Evolutionary conservation across 2,797 vertebrate species (phyloP), one percentile per base, ranked within the genome.

Genomic region (Microctenopoma lineatum): DNA sequence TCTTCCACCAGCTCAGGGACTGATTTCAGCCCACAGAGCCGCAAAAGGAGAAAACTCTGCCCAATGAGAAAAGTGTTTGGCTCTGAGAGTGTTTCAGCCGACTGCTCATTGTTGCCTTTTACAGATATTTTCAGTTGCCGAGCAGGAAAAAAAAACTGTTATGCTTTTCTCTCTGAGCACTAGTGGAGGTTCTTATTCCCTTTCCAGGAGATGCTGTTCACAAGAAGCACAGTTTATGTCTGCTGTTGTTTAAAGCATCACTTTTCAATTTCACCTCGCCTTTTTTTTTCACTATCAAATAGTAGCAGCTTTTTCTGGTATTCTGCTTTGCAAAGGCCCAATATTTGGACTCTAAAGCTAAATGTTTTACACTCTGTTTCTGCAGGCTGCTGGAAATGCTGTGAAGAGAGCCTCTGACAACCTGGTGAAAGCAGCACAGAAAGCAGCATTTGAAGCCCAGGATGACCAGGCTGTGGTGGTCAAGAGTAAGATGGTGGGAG

Each of bases 401-500:
- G 98, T 99, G 42, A 99, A 99, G 90, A 93, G 97, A 84, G 98
- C 97, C 0, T 97, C 98, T 0, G 98, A 99, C 80, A 97, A 98
- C 84, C 94, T 99, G 73, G 98, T 99, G 84, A 99, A 98, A 82
- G 98, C 98, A 0, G 98, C 98, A 0, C 97, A 99, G 92, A 99
- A 99, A 62, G 98, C 97, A 0, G 98, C 97, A 2, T 98, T 98
- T 6, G 98, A 99, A 39, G 95, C 96, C 64, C 96, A 98, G 48
- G 96, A 98, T 0, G 97, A 95, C 84, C 95, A 98, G 14, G 94
- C 96, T 26, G 96, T 99, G 79, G 96, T 97, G 84, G 98, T 99
- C 73, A 98, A 99, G 92, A 97, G 96, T 81, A 98, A 95, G 92
- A 98, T 99, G 97, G 98, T 99, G 0, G 97, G 97, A 38, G 98